Base-by-base conservation (phyloP, 2,888 invertebrate species). In the Hemithea aestivaria region DNA sequence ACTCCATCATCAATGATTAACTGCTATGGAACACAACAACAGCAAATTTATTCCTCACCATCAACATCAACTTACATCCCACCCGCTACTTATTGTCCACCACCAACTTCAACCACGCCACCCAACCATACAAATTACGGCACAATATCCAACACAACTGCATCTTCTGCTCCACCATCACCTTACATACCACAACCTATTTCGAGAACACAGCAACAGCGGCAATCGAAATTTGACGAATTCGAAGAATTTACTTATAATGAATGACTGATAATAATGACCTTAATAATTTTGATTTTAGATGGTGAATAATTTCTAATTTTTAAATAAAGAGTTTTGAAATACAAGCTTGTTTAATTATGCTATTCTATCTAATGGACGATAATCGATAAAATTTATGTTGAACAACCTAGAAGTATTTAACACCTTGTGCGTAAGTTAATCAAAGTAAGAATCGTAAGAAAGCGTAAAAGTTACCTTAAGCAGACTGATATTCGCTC, bases 401-500 rank as follows among this genome's bases (percentile, higher is more conserved):
- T 31, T 31, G 23, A 31, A 31, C 31, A 31, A 22, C 31, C 31
- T 10, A 31, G 31, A 31, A 31, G 20, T 31, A 22, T 31, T 31
- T 31, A 31, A 31, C 31, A 31, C 23, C 31, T 31, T 31, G 23
- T 22, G 31, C 10, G 23, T 31, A 31, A 31, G 31, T 31, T 31
- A 31, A 31, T 23, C 21, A 31, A 31, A 22, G 31, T 22, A 10
- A 31, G 23, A 32, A 32, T 32, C 20, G 25, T 25, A 32, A 32
- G 21, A 34, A 40, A 34, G 26, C 39, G 11, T 36, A 46, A 36
- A 38, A 45, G 40, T 36, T 26, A 43, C 40, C 37, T 40, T 29
- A 47, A 43, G 37, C 43, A 47, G 30, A 47, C 30, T 43, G 47
- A 47, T 43, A 43, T 43, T 35, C 42, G 47, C 37, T 47, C 46